Conservation (phyloP, 1,140 invertebrate species). For the Acromyrmex charruanus region DNA sequence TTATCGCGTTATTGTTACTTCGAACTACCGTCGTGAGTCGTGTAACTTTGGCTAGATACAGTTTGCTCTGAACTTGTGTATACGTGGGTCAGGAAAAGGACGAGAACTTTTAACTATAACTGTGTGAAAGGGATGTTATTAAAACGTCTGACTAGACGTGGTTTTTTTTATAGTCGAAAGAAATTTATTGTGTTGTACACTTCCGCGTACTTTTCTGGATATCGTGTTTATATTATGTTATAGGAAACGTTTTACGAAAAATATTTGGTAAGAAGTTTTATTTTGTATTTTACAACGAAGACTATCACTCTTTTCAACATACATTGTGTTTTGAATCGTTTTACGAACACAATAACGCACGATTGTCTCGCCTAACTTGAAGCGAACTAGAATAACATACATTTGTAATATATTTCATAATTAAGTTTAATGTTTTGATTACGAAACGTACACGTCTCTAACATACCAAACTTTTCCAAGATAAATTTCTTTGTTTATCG, state of each 20-base stretch:
- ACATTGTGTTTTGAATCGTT: background rate
- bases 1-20: conserved; percentile 38
- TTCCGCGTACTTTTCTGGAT: background rate
- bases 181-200: background rate
- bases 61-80: background rate
- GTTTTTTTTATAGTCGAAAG: background rate
- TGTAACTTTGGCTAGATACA: background rate
- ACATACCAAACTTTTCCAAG: background rate
- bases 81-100: background rate
- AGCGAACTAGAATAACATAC: background rate
- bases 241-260: background rate
- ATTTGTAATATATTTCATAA: background rate
- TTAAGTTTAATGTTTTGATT: background rate
- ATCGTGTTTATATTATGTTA: background rate
- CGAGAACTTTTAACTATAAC: background rate
- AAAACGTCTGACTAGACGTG: background rate
- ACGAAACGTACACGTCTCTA: too few species aligned
- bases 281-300: background rate
- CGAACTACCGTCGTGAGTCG: conserved; percentile 30
- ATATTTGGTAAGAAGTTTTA: background rate
- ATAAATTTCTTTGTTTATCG: background rate
- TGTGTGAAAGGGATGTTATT: background rate
- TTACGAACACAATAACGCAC: too few species aligned
- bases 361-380: background rate
- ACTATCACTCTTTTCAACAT: background rate